Evolutionary conservation across 2,888 invertebrate species (phyloP).

Genomic region (Coleophora flavipennella): DNA sequence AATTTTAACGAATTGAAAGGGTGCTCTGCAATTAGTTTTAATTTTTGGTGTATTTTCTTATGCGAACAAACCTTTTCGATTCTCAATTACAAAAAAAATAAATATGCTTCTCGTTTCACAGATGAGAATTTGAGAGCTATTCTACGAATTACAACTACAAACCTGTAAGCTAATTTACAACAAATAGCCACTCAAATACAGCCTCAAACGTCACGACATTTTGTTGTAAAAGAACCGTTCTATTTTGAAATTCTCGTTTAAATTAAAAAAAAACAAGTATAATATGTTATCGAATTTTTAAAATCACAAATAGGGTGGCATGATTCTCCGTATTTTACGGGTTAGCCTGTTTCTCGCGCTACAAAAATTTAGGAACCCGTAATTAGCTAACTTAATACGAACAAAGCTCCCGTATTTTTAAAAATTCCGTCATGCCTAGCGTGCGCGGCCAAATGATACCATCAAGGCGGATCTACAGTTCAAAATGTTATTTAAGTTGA

Average conservation of each 20-base stretch:
- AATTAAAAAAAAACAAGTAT: neutral
- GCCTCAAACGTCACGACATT: constrained; percentile 11
- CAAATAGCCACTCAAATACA: constrained; percentile 11
- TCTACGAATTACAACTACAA: constrained; percentile 12
- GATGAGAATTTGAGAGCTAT: constrained; percentile 14
- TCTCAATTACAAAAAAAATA: constrained; percentile 5
- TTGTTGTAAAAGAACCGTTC: neutral
- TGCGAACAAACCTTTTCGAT: constrained; percentile 6
- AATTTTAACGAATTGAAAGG: constrained; percentile 14
- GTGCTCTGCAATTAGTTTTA: constrained; percentile 2
- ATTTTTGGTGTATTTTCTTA: constrained; percentile 3
- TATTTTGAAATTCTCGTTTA: neutral
- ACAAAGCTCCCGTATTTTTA: no score
- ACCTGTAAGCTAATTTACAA: no score
- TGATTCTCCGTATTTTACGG: neutral
- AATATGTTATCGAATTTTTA: neutral
- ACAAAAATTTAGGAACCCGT: neutral
- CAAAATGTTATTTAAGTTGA: no score
- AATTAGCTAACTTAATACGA: no score
- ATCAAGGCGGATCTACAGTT: no score
- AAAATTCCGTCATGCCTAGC: no score
- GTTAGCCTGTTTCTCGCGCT: no score
- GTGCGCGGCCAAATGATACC: no score
- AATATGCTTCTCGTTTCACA: constrained; percentile 11
- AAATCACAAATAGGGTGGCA: neutral